These are phyloP conservation scores for Vanacampus margaritifer DNA, from an alignment of 2,113 vertebrate genomes.

Conservation along the genomic window DNA sequence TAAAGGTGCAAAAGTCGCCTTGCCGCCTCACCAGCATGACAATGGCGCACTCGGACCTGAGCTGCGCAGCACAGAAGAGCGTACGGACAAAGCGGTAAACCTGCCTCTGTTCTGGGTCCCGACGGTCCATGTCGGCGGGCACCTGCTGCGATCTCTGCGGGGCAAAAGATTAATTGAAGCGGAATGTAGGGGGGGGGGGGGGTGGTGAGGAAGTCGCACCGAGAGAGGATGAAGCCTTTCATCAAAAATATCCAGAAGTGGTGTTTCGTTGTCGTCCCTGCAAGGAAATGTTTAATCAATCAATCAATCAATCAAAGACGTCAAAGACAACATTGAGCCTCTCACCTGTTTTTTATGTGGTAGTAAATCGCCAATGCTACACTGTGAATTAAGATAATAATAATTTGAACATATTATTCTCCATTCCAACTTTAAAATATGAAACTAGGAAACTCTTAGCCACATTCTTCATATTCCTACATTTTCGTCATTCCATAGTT, in stretches of 20 bases:
- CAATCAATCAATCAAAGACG: not conserved
- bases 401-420: not conserved
- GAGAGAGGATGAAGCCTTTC: conserved; percentile 8
- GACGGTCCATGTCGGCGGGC: not conserved
- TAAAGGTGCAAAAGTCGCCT: not conserved
- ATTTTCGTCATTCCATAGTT: not conserved
- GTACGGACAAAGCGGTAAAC: conserved; percentile 8
- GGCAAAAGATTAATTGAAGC: not conserved
- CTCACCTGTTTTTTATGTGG: conserved; percentile 12
- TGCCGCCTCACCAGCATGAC: conserved; percentile 4
- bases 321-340: not conserved
- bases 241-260: conserved; percentile 4
- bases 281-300: not conserved
- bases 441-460: not conserved
- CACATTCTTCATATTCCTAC: no score
- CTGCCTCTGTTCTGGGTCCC: conserved; percentile 7
- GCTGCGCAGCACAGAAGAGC: conserved; percentile 3
- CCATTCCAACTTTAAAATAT: not conserved
- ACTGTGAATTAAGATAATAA: not conserved
- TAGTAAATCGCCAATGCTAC: conserved; percentile 7
- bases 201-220: no score
- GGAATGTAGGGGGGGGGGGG: no score
- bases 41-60: conserved; percentile 10
- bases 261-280: not conserved
- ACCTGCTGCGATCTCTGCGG: not conserved